Percentiles rank a stretch among this genome's conserved stretches.
These are phyloP conservation scores for Pachliopta kotzebuea DNA, from an alignment of 2,888 invertebrate species.

Conservation along the genomic window DNA sequence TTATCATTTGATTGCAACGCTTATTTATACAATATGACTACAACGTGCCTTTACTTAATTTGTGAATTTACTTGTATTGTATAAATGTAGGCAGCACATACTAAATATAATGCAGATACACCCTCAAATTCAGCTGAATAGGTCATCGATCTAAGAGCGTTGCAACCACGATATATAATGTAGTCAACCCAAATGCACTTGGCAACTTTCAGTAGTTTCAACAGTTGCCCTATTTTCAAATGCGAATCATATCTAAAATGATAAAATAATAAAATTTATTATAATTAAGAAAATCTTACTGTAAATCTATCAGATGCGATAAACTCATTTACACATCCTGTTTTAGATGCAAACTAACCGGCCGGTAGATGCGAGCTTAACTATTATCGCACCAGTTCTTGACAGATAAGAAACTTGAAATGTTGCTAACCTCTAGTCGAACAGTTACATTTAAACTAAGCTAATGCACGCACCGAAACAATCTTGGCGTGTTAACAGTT, in stretches of 20 bases:
- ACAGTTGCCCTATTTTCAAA: not conserved
- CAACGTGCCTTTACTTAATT: too few species aligned
- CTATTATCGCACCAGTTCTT: conserved; percentile 29
- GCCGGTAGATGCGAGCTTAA: conserved; percentile 22
- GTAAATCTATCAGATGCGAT: conserved; percentile 15
- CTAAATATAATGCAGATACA: not conserved
- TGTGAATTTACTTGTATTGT: too few species aligned
- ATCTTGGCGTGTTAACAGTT: conserved; percentile 24
- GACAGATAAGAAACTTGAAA: conserved; percentile 29
- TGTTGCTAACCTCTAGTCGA: conserved; percentile 19
- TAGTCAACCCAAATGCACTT: conserved; percentile 17
- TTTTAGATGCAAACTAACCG: conserved; percentile 20
- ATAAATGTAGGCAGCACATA: not conserved
- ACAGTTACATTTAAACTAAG: conserved; percentile 31
- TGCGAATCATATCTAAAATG: not conserved
- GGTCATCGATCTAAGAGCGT: conserved; percentile 11
- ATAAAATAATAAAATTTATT: not conserved
- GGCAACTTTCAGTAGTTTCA: conserved; percentile 13
- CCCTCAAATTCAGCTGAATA: conserved; percentile 2
- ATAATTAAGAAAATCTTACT: not conserved
- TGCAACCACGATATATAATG: conserved; percentile 2
- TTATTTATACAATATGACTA: too few species aligned
- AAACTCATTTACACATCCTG: conserved; percentile 17
- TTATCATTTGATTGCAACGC: not conserved
- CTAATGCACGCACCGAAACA: conserved; percentile 22